A percentile compares a stretch with the other conserved stretches of the same genome.
phyloP scores from a whole-genome alignment of 2,113 vertebrate species.

The Petroica traversi region DNA sequence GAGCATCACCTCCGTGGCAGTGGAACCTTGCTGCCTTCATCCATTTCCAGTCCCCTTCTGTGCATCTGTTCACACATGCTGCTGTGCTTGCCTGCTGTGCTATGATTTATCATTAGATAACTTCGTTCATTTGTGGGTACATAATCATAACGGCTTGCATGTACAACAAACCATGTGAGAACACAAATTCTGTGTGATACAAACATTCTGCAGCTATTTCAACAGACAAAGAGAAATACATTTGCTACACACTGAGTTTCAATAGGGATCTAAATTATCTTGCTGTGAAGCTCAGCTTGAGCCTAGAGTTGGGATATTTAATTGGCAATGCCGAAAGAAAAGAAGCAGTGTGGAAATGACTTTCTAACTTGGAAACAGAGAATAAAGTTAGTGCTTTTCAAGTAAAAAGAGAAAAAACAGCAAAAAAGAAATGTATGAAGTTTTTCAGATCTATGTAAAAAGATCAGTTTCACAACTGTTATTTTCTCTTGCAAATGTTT shows the following conservation, averaged over 20 bases:
- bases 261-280: neutral
- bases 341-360: neutral
- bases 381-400: neutral
- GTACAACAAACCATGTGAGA: neutral
- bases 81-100: neutral
- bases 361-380: neutral
- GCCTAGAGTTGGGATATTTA: neutral
- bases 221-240: neutral
- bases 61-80: accelerated
- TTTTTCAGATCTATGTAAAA: neutral
- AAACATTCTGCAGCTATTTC: neutral
- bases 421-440: neutral
- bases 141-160: neutral
- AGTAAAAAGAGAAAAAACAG: neutral
- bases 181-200: neutral
- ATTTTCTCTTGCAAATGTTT: neutral
- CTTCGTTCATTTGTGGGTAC: neutral
- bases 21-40: neutral
- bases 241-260: neutral
- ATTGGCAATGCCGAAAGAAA: neutral
- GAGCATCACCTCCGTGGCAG: accelerated
- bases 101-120: neutral
- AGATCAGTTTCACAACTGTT: neutral
- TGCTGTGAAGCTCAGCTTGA: neutral
- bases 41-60: neutral